phyloP scores from a whole-genome alignment of 2,888 invertebrate genomes.

The Chydorus sphaericus region DNA sequence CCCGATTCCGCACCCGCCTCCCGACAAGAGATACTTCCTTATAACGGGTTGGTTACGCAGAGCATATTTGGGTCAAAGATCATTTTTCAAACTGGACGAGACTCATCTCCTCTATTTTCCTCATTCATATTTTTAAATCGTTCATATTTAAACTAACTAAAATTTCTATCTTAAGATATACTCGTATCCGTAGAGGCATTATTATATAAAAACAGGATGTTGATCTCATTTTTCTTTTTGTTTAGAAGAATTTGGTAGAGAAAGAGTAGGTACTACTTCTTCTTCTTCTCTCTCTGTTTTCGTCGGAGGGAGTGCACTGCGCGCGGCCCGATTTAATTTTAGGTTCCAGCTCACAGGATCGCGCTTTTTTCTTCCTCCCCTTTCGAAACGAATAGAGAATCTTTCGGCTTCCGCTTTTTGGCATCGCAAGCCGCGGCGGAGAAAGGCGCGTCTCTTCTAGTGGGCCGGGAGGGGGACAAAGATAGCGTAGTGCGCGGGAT shows the following conservation, averaged over 20 bases:
- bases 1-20: constrained; percentile 2
- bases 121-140: too few species aligned
- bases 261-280: not conserved
- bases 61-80: constrained; percentile 5
- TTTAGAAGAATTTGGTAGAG: not conserved
- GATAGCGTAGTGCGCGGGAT: too few species aligned
- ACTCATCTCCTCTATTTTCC: not conserved
- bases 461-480: not conserved
- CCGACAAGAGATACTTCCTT: not conserved
- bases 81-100: too few species aligned
- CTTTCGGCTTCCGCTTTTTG: constrained; percentile 3
- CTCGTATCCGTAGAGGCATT: too few species aligned
- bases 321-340: constrained; percentile 1
- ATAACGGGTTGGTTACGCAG: too few species aligned
- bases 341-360: not conserved
- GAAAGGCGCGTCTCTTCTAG: not conserved
- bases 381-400: not conserved
- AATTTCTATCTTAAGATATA: too few species aligned
- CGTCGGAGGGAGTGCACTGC: not conserved
- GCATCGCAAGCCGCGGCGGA: not conserved
- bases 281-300: not conserved
- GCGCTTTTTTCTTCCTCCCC: too few species aligned
- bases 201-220: too few species aligned
- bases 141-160: too few species aligned
- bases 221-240: too few species aligned